Evolutionary conservation across 1,140 invertebrate genomes (phyloP).

Genomic region (Hirudo medicinalis): DNA sequence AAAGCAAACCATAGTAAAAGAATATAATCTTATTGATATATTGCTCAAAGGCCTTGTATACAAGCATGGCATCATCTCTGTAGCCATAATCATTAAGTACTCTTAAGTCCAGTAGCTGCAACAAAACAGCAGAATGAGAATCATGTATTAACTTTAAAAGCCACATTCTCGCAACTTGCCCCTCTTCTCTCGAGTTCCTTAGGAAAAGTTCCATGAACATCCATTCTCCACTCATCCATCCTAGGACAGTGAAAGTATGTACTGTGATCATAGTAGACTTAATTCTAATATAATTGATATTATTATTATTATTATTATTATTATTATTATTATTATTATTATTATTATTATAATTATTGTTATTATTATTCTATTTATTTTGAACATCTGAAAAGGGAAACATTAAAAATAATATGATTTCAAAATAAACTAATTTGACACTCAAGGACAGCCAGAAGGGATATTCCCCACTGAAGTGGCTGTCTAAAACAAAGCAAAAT

Average conservation of each 20-base stretch:
- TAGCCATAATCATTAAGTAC: slow-evolving; percentile 39
- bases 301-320: too few species aligned
- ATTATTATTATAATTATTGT: too few species aligned
- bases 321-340: too few species aligned
- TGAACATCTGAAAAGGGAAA: too few species aligned
- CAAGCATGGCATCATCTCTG: slow-evolving; percentile 35
- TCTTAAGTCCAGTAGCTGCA: slow-evolving; percentile 27
- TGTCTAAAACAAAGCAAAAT: too few species aligned
- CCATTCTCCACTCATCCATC: slow-evolving; percentile 31
- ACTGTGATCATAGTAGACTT: too few species aligned
- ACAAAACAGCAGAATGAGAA: neutral
- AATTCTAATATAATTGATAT: too few species aligned
- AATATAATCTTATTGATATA: slow-evolving; percentile 35
- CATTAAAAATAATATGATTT: too few species aligned
- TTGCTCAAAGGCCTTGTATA: slow-evolving; percentile 32
- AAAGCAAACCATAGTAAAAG: slow-evolving; percentile 33
- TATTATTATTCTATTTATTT: too few species aligned
- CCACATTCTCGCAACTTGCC: slow-evolving; percentile 23
- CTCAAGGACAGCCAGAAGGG: too few species aligned
- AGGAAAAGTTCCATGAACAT: slow-evolving; percentile 31
- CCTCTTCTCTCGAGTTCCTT: slow-evolving; percentile 33
- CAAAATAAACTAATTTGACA: too few species aligned
- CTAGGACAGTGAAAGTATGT: slow-evolving; percentile 19
- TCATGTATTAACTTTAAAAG: neutral
- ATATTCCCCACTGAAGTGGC: too few species aligned